Percentiles rank a stretch among this genome's conserved stretches.
Evolutionary conservation across 2,113 vertebrate species (phyloP).

Genomic region (Ariopsis seemanni): DNA sequence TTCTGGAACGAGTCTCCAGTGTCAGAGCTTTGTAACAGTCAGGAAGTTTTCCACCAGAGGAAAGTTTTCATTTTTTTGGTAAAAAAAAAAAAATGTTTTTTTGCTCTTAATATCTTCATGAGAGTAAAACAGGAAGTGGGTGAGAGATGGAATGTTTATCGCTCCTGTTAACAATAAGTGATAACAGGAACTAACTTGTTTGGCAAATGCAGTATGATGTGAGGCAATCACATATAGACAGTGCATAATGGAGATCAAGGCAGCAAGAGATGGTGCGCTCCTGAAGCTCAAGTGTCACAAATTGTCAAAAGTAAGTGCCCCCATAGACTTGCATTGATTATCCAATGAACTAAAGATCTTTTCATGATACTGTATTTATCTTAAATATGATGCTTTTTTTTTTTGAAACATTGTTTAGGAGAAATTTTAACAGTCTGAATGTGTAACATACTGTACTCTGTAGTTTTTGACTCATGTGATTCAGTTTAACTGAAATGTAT

Average conservation of each 20-base stretch:
- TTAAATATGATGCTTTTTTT: neutral
- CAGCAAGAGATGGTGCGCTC: neutral
- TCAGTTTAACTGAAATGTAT: neutral
- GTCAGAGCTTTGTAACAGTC: neutral
- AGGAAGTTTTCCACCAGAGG: neutral
- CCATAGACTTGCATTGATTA: neutral
- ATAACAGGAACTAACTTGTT: neutral
- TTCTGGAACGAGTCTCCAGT: neutral
- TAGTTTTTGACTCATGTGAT: neutral
- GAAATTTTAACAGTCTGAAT: neutral
- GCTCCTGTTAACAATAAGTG: neutral
- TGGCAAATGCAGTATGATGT: neutral
- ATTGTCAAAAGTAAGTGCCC: neutral
- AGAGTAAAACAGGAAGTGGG: neutral
- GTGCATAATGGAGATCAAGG: neutral
- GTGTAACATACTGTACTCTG: neutral
- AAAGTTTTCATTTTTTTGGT: neutral
- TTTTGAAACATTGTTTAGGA: neutral
- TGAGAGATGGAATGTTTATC: neutral
- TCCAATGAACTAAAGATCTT: neutral
- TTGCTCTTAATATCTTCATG: neutral
- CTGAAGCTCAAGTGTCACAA: neutral
- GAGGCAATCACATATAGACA: neutral
- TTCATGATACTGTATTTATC: neutral
- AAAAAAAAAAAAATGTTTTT: too few species aligned